phyloP scores from a whole-genome alignment of 1,140 invertebrate species.

The Pseudomyrmex sp. region DNA sequence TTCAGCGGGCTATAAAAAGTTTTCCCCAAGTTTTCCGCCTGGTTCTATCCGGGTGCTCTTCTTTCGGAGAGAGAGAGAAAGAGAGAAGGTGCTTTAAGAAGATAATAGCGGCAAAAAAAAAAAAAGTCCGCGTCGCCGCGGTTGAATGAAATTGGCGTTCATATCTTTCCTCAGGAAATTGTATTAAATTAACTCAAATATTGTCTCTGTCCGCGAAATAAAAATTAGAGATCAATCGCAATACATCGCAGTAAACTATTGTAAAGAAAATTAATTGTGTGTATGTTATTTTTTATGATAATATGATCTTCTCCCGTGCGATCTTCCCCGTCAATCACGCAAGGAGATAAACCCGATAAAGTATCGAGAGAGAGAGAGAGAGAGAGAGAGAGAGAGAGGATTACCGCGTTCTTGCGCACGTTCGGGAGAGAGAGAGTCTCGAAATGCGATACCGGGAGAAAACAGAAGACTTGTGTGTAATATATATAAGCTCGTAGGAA shows the following conservation, averaged over 20 bases:
- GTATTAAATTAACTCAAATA: neutral
- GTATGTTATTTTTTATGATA: no score
- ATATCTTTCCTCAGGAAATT: neutral
- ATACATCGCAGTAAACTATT: neutral
- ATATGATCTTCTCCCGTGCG: no score
- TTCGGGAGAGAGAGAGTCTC: neutral
- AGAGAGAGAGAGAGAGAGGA: neutral
- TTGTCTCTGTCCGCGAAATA: neutral
- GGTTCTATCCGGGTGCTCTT: neutral
- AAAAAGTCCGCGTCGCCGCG: neutral
- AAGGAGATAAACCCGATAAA: neutral
- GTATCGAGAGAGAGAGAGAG: neutral
- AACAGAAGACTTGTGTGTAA: neutral
- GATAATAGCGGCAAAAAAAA: neutral
- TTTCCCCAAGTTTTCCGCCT: neutral
- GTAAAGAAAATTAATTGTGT: neutral
- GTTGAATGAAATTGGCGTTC: neutral
- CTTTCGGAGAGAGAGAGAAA: neutral
- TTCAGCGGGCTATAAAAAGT: slow-evolving; percentile 27
- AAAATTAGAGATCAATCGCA: neutral
- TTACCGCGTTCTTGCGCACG: slow-evolving; percentile 11
- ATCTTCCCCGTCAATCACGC: neutral
- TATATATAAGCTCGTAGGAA: neutral
- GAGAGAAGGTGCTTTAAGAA: neutral
- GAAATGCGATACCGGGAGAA: neutral